phyloP scores from a whole-genome alignment of 2,797 vertebrate genomes.

The Spinus olivaceus region DNA sequence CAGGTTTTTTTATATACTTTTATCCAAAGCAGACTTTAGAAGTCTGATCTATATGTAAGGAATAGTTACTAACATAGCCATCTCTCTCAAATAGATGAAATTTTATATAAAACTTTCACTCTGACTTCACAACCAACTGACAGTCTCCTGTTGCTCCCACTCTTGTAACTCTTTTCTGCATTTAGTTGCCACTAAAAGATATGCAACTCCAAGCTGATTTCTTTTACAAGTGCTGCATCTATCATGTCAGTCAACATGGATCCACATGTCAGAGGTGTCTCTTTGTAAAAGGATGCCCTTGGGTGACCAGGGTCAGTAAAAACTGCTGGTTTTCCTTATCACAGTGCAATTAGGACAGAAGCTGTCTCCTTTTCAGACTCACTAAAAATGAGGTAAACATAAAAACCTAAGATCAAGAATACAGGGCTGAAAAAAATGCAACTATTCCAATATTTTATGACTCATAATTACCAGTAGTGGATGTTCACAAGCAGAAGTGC shows the following conservation, averaged over 20 bases:
- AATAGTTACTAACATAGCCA: slow-evolving; percentile 14
- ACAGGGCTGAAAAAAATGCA: neutral
- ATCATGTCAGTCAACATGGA: neutral
- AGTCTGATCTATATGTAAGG: slow-evolving; percentile 8
- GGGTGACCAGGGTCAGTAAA: neutral
- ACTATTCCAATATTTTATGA: neutral
- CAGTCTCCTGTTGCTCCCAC: neutral
- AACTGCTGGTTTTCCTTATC: neutral
- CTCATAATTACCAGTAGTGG: neutral
- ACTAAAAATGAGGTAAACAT: neutral
- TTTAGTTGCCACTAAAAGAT: neutral
- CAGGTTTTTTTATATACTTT: neutral
- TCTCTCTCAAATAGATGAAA: slow-evolving; percentile 25
- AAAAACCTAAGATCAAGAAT: neutral
- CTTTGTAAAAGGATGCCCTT: neutral
- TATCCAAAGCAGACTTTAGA: slow-evolving; percentile 19
- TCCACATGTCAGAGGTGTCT: neutral
- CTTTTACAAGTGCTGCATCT: neutral
- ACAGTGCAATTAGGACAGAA: neutral
- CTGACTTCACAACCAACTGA: neutral
- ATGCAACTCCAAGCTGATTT: neutral
- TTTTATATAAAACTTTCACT: neutral
- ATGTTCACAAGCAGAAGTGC: neutral
- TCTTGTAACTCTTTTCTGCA: neutral
- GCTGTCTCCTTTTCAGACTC: neutral